phyloP scores from a whole-genome alignment of 2,113 vertebrate species.

The Hystrix brachyura region DNA sequence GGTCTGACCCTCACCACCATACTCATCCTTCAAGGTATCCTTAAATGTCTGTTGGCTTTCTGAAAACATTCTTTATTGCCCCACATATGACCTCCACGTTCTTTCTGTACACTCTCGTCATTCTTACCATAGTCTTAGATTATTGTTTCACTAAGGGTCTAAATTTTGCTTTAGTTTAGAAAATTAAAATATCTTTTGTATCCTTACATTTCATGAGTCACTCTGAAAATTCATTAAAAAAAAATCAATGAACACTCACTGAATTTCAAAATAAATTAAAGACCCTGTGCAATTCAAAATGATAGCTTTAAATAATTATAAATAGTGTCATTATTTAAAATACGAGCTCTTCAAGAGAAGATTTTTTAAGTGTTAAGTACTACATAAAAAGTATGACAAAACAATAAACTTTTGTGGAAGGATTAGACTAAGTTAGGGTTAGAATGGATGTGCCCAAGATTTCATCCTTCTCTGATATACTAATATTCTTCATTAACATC shows the following conservation, averaged over 20 bases:
- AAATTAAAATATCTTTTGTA: conserved; percentile 29
- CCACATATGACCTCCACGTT: not conserved
- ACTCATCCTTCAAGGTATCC: not conserved
- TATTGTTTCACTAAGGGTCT: not conserved
- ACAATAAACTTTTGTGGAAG: not conserved
- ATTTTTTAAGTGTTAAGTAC: not conserved
- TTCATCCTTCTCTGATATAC: not conserved
- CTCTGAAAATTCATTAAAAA: conserved; percentile 31
- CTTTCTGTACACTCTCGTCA: not conserved
- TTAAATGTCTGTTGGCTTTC: not conserved
- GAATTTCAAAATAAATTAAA: conserved; percentile 46
- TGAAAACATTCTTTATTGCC: not conserved
- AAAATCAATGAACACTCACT: not conserved
- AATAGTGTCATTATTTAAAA: conserved; percentile 42
- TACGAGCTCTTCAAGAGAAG: conserved; percentile 2
- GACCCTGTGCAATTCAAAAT: not conserved
- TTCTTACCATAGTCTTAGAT: not conserved
- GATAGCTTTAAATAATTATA: conserved; percentile 26
- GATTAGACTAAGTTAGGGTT: not conserved
- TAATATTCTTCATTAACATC: not conserved
- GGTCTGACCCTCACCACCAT: not conserved
- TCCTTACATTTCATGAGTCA: conserved; percentile 9
- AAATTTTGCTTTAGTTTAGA: conserved; percentile 51
- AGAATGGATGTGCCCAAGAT: not conserved
- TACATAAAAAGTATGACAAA: not conserved